These are phyloP conservation scores for Brachionus rotundiformis DNA, from an alignment of 1,140 invertebrate species.

Conservation along the genomic window DNA sequence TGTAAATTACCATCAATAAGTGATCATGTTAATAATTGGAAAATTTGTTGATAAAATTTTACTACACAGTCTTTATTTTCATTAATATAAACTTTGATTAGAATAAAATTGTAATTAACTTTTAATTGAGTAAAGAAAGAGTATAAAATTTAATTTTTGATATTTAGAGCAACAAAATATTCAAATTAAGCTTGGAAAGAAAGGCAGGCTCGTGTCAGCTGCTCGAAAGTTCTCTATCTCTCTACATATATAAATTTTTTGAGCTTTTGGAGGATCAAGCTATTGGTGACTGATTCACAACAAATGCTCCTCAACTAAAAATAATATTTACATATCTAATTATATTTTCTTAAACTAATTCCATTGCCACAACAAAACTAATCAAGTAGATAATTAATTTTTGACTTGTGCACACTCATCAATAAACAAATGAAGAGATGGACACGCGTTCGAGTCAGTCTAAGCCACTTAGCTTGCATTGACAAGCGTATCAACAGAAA, in stretches of 20 bases:
- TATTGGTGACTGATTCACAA: slow-evolving; percentile 6
- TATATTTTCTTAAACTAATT: slow-evolving; percentile 22
- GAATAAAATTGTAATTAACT: neutral
- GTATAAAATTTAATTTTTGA: neutral
- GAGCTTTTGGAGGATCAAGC: neutral
- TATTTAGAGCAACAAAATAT: neutral
- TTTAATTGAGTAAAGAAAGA: neutral
- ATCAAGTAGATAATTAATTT: slow-evolving; percentile 40
- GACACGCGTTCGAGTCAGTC: slow-evolving; percentile 22
- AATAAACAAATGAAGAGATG: slow-evolving; percentile 37
- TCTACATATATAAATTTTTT: no score
- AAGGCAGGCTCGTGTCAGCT: neutral
- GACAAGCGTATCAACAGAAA: slow-evolving; percentile 47
- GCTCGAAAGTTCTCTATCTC: neutral
- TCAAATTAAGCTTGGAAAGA: neutral
- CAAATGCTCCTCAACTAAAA: neutral
- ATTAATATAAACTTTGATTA: neutral
- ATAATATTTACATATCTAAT: slow-evolving; percentile 12
- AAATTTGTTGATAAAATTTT: neutral
- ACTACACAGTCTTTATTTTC: no score
- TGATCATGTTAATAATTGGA: no score
- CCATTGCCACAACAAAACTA: neutral
- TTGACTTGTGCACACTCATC: slow-evolving; percentile 42
- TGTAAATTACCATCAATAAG: neutral
- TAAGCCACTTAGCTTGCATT: slow-evolving; percentile 3